Percentiles rank a stretch among this genome's conserved stretches.
These are phyloP conservation scores for Tragelaphus buxtoni DNA, from an alignment of 2,113 vertebrate species.

Conservation along the genomic window DNA sequence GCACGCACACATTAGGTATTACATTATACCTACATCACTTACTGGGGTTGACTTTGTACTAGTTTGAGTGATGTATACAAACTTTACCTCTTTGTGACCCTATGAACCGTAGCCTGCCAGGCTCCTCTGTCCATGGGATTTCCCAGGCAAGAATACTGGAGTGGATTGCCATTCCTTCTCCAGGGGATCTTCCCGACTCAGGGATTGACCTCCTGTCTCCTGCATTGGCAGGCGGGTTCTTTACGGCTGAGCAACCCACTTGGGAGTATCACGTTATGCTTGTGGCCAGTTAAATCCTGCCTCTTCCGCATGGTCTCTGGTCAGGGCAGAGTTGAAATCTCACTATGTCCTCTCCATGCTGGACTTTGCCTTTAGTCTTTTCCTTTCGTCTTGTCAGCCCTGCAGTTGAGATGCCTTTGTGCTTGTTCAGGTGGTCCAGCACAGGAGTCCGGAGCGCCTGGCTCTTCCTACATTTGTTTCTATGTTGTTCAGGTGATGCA, in stretches of 20 bases:
- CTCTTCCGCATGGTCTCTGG: background rate
- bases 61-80: background rate
- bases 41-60: background rate
- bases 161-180: background rate
- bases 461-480: background rate
- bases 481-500: background rate
- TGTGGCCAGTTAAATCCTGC: background rate
- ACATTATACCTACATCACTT: rapidly evolving
- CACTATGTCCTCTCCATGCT: background rate
- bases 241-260: background rate
- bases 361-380: background rate
- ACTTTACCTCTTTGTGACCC: background rate
- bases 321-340: background rate
- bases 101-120: background rate
- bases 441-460: background rate
- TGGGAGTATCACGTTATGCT: background rate
- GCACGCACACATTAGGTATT: rapidly evolving
- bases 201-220: background rate
- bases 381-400: background rate
- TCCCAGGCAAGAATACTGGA: background rate
- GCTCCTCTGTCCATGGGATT: background rate
- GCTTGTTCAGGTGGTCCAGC: background rate
- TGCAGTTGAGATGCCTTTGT: background rate
- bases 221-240: background rate
- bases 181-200: background rate